Conservation (phyloP, 2,797 vertebrate genomes). For the Sebastes oblongus region DNA sequence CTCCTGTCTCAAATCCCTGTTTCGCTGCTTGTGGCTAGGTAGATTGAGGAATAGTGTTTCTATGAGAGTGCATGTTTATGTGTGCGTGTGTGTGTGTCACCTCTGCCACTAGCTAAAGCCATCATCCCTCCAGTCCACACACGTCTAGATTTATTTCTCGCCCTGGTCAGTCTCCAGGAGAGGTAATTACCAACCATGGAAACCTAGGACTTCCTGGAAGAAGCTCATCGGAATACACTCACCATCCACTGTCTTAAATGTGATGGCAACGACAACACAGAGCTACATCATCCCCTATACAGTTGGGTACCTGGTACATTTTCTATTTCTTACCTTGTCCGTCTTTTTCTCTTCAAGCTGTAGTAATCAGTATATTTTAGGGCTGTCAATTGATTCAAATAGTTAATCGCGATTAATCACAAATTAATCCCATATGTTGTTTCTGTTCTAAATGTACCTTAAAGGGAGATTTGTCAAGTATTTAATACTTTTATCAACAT, state of each 20-base stretch:
- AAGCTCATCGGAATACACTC: constrained; percentile 62
- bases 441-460: too few relatives aligned
- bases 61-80: not conserved
- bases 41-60: constrained; percentile 15
- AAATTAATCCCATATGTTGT: too few relatives aligned
- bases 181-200: constrained; percentile 72
- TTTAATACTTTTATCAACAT: too few relatives aligned
- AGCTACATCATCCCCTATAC: constrained; percentile 13
- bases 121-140: constrained; percentile 55
- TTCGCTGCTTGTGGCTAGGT: constrained; percentile 13
- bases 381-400: not conserved
- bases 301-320: not conserved
- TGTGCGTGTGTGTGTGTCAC: constrained; percentile 9
- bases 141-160: constrained; percentile 59
- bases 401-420: too few relatives aligned
- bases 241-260: constrained; percentile 57
- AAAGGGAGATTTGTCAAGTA: too few relatives aligned
- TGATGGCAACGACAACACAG: constrained; percentile 40
- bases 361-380: not conserved
- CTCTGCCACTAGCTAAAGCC: constrained; percentile 50
- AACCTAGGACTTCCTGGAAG: constrained; percentile 64
- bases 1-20: constrained; percentile 45
- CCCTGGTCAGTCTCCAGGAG: constrained; percentile 60
- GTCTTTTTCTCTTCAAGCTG: not conserved
- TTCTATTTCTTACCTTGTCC: not conserved